These are phyloP conservation scores for Bettongia penicillata DNA, from an alignment of 2,113 vertebrate species.

Conservation along the genomic window DNA sequence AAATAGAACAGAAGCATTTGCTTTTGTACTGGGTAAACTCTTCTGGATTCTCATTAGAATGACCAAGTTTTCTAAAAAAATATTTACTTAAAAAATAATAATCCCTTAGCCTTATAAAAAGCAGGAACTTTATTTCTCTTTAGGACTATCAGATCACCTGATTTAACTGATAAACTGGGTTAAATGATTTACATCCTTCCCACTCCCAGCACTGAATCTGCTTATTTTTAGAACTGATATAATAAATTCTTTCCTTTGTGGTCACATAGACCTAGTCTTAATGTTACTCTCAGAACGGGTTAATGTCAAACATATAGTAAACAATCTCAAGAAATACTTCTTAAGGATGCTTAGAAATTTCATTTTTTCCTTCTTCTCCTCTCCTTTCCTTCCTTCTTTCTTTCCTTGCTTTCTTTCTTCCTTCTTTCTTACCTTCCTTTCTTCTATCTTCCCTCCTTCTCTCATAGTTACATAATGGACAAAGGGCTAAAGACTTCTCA, in stretches of 20 bases:
- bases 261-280: neutral
- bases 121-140: constrained; percentile 39
- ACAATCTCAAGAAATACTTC: neutral
- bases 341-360: neutral
- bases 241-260: neutral
- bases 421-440: rapidly evolving
- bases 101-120: constrained; percentile 24
- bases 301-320: neutral
- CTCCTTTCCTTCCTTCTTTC: neutral
- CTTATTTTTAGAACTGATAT: neutral
- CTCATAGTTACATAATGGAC: neutral
- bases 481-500: constrained; percentile 59
- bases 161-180: neutral
- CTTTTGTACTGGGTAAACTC: neutral
- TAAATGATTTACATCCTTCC: neutral
- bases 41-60: neutral
- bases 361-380: neutral
- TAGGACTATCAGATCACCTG: constrained; percentile 8
- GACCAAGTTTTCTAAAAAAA: constrained; percentile 1
- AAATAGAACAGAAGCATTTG: neutral
- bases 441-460: neutral
- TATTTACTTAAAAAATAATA: constrained; percentile 26
- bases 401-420: neutral
- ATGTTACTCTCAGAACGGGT: neutral
- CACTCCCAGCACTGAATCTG: neutral